Percentiles rank a stretch among this genome's conserved stretches.
Conservation (phyloP, 2,797 vertebrate species). For the Poecile montanus region DNA sequence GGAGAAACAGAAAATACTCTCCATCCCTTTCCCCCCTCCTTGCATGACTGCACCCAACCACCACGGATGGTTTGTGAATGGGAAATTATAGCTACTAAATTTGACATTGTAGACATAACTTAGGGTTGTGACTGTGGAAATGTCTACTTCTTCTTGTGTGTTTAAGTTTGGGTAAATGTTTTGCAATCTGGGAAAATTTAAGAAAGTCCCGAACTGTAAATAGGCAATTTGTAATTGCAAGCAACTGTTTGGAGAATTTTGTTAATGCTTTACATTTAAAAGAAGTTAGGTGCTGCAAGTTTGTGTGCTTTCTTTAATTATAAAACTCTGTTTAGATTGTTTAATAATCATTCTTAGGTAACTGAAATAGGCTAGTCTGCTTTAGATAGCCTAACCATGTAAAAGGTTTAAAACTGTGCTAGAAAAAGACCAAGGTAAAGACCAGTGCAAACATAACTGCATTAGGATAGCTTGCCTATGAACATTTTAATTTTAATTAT, state of each 20-base stretch:
- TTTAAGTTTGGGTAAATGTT: slow-evolving; percentile 46
- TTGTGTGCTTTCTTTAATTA: neutral
- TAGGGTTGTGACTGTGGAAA: slow-evolving; percentile 7
- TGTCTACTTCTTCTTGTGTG: neutral
- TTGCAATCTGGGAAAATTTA: slow-evolving; percentile 26
- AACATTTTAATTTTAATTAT: neutral
- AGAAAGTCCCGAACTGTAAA: neutral
- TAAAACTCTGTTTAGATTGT: neutral
- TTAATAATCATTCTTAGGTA: neutral
- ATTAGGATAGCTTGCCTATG: neutral
- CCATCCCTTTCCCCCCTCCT: neutral
- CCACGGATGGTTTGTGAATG: neutral
- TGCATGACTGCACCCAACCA: neutral
- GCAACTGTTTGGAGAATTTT: neutral
- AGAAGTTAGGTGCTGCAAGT: neutral
- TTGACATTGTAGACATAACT: neutral
- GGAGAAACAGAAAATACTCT: neutral
- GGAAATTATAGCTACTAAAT: slow-evolving; percentile 16
- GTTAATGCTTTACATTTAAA: neutral
- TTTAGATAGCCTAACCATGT: neutral
- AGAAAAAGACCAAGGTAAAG: neutral
- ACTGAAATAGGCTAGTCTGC: neutral
- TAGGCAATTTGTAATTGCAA: slow-evolving; percentile 1
- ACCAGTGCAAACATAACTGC: neutral
- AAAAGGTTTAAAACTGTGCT: neutral